Conservation (phyloP, 2,797 vertebrate species). For the Clamator glandarius region DNA sequence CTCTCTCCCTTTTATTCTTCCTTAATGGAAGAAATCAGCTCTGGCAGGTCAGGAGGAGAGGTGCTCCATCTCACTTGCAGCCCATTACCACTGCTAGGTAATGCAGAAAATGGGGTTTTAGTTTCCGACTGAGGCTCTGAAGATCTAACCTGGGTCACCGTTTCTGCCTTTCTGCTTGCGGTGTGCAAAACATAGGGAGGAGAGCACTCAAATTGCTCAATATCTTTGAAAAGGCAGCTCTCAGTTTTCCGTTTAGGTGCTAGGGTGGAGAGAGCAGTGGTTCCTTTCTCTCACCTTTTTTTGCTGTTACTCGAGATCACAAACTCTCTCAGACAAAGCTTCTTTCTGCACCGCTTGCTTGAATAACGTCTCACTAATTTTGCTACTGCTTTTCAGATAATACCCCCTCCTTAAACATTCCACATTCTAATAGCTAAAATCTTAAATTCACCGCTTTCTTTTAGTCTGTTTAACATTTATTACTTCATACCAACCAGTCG, state of each 20-base stretch:
- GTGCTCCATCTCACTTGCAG: background rate
- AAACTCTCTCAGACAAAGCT: background rate
- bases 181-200: background rate
- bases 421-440: background rate
- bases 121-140: background rate
- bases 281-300: background rate
- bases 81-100: background rate
- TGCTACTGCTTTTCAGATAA: background rate
- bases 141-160: background rate
- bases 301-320: background rate
- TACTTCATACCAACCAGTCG: slow-evolving; percentile 94
- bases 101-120: background rate
- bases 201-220: background rate
- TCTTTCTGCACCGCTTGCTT: background rate
- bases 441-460: background rate
- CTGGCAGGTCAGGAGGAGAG: background rate
- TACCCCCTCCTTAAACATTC: background rate
- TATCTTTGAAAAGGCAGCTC: background rate
- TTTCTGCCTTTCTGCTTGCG: background rate
- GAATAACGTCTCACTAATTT: background rate
- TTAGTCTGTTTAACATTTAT: slow-evolving; percentile 29
- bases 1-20: background rate
- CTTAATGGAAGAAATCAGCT: background rate
- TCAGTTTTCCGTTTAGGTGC: background rate
- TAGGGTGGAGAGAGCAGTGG: background rate